Percentiles rank a stretch among this genome's conserved stretches.
phyloP scores from a whole-genome alignment of 2,797 vertebrate species.

The Notamacropus eugenii region DNA sequence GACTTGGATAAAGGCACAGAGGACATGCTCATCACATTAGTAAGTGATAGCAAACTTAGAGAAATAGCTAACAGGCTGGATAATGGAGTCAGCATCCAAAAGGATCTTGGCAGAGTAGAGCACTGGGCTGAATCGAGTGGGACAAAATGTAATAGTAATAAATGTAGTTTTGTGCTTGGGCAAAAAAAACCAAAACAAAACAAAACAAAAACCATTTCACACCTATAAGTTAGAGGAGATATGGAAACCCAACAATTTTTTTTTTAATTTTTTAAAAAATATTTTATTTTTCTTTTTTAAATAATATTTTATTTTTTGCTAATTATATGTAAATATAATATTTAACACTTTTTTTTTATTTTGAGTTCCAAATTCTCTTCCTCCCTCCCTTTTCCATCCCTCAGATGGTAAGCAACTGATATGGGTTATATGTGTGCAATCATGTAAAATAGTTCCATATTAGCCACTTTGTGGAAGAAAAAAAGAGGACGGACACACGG shows the following conservation, averaged over 20 bases:
- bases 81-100: background rate
- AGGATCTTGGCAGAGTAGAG: background rate
- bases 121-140: background rate
- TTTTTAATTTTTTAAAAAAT: no score
- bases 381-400: no score
- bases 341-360: background rate
- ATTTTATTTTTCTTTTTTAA: background rate
- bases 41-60: background rate
- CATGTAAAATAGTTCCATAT: background rate
- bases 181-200: background rate
- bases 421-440: background rate
- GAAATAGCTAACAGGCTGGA: background rate
- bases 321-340: background rate
- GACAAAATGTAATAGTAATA: background rate
- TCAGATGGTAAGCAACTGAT: no score
- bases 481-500: no score
- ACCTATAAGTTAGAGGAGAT: background rate
- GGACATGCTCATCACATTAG: background rate
- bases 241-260: background rate
- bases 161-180: background rate
- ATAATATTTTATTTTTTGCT: background rate
- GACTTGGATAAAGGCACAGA: background rate
- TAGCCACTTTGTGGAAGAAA: background rate
- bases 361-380: no score
- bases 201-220: background rate